phyloP scores from a whole-genome alignment of 2,888 invertebrate genomes.

The Tenthredo distinguenda region DNA sequence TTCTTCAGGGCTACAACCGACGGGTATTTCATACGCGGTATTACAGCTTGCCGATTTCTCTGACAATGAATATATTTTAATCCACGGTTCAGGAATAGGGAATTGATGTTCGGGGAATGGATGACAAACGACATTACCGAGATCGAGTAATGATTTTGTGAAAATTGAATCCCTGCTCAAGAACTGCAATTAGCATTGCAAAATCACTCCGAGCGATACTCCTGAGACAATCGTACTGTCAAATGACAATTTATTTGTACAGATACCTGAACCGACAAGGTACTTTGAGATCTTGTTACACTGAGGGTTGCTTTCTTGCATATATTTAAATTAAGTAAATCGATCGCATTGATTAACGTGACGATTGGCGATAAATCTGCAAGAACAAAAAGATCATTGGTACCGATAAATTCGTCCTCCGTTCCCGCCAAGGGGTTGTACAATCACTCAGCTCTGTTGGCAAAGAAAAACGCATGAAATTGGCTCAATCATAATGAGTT shows the following conservation, averaged over 20 bases:
- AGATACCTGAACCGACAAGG: not conserved
- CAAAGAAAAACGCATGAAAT: conserved; percentile 1
- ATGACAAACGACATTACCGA: not conserved
- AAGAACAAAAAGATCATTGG: not conserved
- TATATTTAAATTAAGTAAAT: not conserved
- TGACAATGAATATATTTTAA: not conserved
- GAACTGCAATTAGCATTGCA: conserved; percentile 1
- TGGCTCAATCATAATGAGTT: not conserved
- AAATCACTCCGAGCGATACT: not conserved
- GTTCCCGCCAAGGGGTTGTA: not conserved
- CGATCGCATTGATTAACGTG: not conserved
- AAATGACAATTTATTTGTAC: conserved; percentile 40
- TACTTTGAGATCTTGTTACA: not conserved
- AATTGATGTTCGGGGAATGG: not conserved
- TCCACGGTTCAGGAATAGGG: not conserved
- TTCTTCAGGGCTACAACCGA: too few relatives aligned
- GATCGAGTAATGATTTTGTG: conserved; percentile 8
- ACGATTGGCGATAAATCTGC: not conserved
- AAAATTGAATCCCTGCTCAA: not conserved
- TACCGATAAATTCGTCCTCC: not conserved
- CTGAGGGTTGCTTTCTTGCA: not conserved
- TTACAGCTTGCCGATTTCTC: not conserved
- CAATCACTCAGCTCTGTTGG: not conserved
- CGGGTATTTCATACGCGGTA: too few relatives aligned
- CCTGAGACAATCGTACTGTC: conserved; percentile 4